Conservation (phyloP, 2,797 vertebrate genomes). For the Pogonophryne albipinna region DNA sequence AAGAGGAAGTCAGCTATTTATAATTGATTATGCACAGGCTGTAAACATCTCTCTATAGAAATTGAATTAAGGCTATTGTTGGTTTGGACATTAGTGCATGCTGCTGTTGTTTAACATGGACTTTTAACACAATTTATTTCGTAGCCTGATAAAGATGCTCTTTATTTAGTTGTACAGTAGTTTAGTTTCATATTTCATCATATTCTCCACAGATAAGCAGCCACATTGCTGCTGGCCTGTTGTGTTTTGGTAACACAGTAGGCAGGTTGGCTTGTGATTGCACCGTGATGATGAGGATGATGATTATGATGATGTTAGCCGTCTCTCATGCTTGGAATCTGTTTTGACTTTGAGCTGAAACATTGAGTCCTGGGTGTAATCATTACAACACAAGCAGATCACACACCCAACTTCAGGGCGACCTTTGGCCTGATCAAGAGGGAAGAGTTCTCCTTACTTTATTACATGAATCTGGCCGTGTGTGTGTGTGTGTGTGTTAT, state of each 20-base stretch:
- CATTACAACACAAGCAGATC: constrained; percentile 22
- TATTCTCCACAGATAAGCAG: background rate
- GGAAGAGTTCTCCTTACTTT: background rate
- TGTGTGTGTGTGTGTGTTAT: background rate
- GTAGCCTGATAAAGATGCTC: background rate
- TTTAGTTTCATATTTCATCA: background rate
- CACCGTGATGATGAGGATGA: background rate
- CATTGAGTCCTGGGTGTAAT: constrained; percentile 12
- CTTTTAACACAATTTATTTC: background rate
- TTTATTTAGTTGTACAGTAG: background rate
- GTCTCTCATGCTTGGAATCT: background rate
- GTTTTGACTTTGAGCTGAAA: constrained; percentile 21
- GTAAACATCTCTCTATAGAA: background rate
- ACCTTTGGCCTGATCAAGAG: constrained; percentile 25
- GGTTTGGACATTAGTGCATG: background rate
- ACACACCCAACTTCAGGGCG: constrained; percentile 23
- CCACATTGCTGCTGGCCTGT: background rate
- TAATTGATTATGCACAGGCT: background rate
- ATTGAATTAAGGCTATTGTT: background rate
- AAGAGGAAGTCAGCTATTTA: background rate
- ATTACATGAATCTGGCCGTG: background rate
- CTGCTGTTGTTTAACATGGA: background rate
- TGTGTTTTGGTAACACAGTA: constrained; percentile 11
- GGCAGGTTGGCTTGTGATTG: constrained; percentile 14
- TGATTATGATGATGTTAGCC: constrained; percentile 26